A percentile compares a stretch with the other conserved stretches of the same genome.
Evolutionary conservation across 1,140 invertebrate species (phyloP).

Genomic region (Halyomorpha halys): DNA sequence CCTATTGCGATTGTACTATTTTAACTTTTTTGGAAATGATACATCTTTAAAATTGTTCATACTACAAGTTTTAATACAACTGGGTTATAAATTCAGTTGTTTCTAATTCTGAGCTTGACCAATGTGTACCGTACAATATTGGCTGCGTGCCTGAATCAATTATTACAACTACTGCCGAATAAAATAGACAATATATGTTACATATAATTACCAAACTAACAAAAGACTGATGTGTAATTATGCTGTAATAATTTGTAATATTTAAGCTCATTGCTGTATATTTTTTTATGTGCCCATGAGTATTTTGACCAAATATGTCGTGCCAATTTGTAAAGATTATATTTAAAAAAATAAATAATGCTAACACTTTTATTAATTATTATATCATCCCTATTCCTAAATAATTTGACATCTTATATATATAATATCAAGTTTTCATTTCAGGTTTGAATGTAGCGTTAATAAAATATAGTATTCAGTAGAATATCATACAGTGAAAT

Average conservation of each 20-base stretch:
- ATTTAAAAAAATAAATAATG: neutral
- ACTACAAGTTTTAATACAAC: neutral
- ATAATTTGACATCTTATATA: no score
- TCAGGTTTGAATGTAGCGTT: no score
- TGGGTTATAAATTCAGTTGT: no score
- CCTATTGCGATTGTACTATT: no score
- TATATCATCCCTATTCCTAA: no score
- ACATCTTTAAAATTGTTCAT: neutral
- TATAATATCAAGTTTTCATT: no score
- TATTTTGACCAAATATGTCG: constrained; percentile 14
- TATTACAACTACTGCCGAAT: neutral
- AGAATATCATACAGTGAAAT: no score
- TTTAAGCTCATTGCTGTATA: constrained; percentile 17
- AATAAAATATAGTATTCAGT: no score
- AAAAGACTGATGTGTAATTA: constrained; percentile 12
- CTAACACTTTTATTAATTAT: no score
- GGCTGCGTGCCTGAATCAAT: neutral
- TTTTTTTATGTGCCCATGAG: constrained; percentile 7
- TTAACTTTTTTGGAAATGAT: no score
- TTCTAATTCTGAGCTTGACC: no score
- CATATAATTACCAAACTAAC: constrained; percentile 1
- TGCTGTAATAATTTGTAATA: constrained; percentile 11
- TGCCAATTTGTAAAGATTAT: constrained; percentile 17
- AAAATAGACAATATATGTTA: neutral
- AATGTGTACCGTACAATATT: no score